Conservation (phyloP, 2,888 invertebrate genomes). For the Nymphalis c-album region DNA sequence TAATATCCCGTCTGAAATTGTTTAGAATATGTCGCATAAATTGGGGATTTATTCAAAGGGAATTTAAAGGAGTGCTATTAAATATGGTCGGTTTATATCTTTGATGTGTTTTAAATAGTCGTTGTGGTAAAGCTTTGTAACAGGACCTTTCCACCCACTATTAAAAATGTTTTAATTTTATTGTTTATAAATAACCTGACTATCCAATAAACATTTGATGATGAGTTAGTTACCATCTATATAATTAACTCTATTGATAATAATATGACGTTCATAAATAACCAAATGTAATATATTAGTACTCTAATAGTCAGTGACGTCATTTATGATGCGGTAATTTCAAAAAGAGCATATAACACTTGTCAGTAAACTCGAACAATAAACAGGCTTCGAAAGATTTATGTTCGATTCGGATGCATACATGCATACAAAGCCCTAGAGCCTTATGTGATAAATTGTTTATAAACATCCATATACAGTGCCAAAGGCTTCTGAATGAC, state of each 20-base stretch:
- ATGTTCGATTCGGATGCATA: slow-evolving; percentile 38
- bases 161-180: no score
- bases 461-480: not conserved
- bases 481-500: not conserved
- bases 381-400: slow-evolving; percentile 57
- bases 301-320: not conserved
- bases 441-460: slow-evolving; percentile 11
- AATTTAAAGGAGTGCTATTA: no score
- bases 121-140: no score
- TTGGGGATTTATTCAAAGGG: no score
- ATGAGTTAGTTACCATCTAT: no score
- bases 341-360: slow-evolving; percentile 8
- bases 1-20: not conserved
- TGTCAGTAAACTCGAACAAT: slow-evolving; percentile 43
- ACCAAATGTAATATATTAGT: not conserved
- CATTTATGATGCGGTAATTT: not conserved
- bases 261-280: no score
- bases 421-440: slow-evolving; percentile 5
- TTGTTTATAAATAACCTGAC: no score
- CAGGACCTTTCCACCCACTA: no score
- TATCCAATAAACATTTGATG: no score
- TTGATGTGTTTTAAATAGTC: no score
- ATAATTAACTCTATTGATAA: no score
- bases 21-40: not conserved
- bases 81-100: no score